A percentile compares a stretch with the other conserved stretches of the same genome.
Conservation (phyloP, 2,113 vertebrate genomes). For the Neotoma lepida region DNA sequence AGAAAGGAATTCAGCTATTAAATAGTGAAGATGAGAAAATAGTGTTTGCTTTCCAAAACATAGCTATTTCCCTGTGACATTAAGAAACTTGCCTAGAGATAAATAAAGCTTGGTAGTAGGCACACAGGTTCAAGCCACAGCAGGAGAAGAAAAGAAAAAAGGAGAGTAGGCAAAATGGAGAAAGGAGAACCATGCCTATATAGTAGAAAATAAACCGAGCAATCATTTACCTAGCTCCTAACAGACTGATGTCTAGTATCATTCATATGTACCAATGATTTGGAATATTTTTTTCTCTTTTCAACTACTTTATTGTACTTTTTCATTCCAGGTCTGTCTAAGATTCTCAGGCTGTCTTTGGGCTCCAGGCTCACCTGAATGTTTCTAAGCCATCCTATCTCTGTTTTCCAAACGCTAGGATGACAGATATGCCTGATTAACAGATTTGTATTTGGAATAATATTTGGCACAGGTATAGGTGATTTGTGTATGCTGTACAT, state of each 20-base stretch:
- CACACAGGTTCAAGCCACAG: neutral
- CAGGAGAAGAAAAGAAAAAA: neutral
- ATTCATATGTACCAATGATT: neutral
- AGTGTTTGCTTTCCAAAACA: neutral
- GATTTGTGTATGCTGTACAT: neutral
- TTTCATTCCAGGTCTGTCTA: neutral
- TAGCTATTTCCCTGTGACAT: neutral
- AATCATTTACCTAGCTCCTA: neutral
- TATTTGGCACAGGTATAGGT: neutral
- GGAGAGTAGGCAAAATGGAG: neutral
- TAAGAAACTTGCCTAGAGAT: neutral
- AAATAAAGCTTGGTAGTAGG: neutral
- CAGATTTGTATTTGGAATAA: slow-evolving; percentile 21
- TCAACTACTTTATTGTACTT: neutral
- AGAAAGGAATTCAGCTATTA: neutral
- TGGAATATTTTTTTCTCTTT: slow-evolving; percentile 36
- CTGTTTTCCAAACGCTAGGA: neutral
- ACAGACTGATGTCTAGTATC: neutral
- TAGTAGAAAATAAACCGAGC: neutral
- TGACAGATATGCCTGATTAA: neutral
- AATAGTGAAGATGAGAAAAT: neutral
- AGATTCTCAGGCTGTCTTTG: neutral
- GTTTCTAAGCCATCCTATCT: neutral
- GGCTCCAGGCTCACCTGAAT: neutral
- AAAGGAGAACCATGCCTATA: neutral